A percentile compares a stretch with the other conserved stretches of the same genome.
Conservation (phyloP, 1,140 invertebrate species). For the Heliconius nattereri region DNA sequence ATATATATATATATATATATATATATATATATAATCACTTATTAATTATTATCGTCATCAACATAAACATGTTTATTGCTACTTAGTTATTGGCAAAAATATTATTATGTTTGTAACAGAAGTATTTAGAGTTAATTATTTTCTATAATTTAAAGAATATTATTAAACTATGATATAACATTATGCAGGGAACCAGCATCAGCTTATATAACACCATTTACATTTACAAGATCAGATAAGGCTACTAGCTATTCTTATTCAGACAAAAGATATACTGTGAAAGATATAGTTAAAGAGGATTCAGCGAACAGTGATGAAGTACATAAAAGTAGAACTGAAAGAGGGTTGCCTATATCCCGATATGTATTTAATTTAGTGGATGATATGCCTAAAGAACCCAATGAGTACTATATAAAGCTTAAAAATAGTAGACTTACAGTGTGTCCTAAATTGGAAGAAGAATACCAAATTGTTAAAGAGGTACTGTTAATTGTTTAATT, state of each 20-base stretch:
- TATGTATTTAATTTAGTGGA: conserved; percentile 81
- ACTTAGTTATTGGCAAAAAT: too few species aligned
- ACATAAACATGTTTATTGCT: too few species aligned
- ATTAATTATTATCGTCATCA: too few species aligned
- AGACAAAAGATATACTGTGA: conserved; percentile 61
- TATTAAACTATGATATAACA: conserved; percentile 11
- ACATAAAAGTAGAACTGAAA: conserved; percentile 66
- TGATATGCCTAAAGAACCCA: conserved; percentile 81
- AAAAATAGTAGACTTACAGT: conserved; percentile 65
- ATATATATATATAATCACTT: too few species aligned
- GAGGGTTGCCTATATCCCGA: conserved; percentile 82
- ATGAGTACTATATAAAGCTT: conserved; percentile 60
- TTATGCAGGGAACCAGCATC: conserved; percentile 76
- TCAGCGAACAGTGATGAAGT: conserved; percentile 63
- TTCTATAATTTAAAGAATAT: conserved; percentile 13
- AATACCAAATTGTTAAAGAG: conserved; percentile 76
- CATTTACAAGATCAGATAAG: conserved; percentile 89
- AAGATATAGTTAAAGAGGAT: conserved; percentile 43
- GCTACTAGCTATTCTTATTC: conserved; percentile 82
- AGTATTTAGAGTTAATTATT: too few species aligned
- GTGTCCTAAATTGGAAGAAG: conserved; percentile 77
- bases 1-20: too few species aligned
- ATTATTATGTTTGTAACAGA: too few species aligned
- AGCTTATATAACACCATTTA: conserved; percentile 87
- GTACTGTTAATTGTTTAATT: conserved; percentile 34